These are phyloP conservation scores for Nycticryphes semicollaris DNA, from an alignment of 2,113 vertebrate species.

Conservation along the genomic window DNA sequence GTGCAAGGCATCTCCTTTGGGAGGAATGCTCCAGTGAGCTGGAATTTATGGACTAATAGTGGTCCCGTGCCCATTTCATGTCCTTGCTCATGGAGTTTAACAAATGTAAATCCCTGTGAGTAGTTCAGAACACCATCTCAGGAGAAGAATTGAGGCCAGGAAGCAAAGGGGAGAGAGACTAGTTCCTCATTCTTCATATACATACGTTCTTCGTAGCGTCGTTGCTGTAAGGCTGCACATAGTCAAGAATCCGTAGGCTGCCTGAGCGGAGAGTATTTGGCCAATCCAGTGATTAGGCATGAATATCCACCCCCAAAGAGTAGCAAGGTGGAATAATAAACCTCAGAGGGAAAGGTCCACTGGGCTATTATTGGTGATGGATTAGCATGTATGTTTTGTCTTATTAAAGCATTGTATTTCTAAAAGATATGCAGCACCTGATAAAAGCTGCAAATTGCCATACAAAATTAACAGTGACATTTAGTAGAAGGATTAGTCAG, in stretches of 20 bases:
- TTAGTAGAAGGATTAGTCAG: slow-evolving; percentile 17
- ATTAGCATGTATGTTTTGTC: neutral
- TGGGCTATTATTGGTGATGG: neutral
- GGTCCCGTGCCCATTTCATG: neutral
- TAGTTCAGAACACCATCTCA: neutral
- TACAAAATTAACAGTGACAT: neutral
- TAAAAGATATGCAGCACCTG: neutral
- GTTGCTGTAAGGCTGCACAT: neutral
- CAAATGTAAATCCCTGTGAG: neutral
- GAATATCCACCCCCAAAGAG: neutral
- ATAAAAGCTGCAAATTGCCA: neutral
- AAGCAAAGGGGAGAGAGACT: neutral
- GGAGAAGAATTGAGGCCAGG: neutral
- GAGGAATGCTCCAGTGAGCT: neutral
- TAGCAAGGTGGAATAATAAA: neutral
- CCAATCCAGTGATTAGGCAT: neutral
- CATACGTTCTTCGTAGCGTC: rapidly evolving
- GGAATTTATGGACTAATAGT: neutral
- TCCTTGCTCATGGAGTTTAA: neutral
- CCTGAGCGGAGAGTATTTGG: neutral
- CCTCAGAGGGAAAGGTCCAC: neutral
- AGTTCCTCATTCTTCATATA: neutral
- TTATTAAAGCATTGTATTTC: neutral
- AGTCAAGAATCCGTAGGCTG: neutral
- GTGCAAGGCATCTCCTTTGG: no score